Conservation (phyloP, 2,797 vertebrate species). For the Mionectes olivaceus region DNA sequence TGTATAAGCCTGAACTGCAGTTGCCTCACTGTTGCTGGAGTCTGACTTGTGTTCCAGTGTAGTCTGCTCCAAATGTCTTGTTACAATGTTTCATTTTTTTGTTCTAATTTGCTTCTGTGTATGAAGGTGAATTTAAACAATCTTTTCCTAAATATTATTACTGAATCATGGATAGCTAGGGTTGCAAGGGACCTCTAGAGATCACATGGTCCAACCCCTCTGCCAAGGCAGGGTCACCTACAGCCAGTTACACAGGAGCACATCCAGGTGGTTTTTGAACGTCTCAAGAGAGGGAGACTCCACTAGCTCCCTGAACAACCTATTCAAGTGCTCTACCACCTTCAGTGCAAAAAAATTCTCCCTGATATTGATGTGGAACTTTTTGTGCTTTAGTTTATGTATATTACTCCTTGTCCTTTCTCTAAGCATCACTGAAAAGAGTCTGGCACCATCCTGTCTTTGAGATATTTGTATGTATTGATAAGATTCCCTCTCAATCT, state of each 20-base stretch:
- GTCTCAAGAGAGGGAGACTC: background rate
- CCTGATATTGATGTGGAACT: background rate
- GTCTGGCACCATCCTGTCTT: background rate
- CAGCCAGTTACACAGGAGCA: background rate
- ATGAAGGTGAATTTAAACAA: background rate
- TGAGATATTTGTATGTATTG: background rate
- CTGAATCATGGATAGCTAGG: background rate
- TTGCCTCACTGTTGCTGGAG: background rate
- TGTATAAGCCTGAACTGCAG: background rate
- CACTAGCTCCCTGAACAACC: rapidly evolving
- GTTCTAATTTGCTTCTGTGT: background rate
- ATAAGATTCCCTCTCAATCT: background rate
- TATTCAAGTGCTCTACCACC: background rate
- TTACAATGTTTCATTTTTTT: background rate
- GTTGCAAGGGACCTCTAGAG: background rate
- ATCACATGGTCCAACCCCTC: background rate
- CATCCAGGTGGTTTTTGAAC: background rate
- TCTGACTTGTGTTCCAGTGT: background rate
- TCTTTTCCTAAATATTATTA: background rate
- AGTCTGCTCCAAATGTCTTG: background rate
- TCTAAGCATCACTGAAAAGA: background rate
- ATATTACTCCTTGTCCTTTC: background rate
- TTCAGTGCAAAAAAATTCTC: background rate
- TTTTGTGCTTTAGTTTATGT: background rate
- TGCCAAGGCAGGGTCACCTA: background rate